Conservation (phyloP, 2,888 invertebrate genomes). For the Drosophila eohydei region DNA sequence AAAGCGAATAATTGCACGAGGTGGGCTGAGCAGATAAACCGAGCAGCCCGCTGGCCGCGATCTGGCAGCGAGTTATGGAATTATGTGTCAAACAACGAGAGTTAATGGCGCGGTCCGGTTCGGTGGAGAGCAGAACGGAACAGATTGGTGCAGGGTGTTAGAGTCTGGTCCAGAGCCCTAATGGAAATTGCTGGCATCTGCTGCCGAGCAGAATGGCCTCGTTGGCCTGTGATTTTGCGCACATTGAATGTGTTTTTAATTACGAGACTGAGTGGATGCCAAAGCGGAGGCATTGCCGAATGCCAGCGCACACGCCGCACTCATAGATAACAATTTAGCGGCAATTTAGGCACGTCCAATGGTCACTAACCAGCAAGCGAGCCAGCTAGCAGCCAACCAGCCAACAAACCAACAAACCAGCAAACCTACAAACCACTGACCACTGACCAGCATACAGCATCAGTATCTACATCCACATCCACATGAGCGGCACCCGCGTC, state of each 20-base stretch:
- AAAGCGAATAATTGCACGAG: conserved; percentile 79
- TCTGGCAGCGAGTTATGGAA: conserved; percentile 72
- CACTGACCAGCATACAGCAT: conserved; percentile 39
- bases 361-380: conserved; percentile 30
- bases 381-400: conserved; percentile 3
- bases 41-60: conserved; percentile 46
- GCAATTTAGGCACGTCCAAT: conserved; percentile 78
- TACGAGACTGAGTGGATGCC: conserved; percentile 72
- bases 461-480: conserved; percentile 18
- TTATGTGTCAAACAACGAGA: conserved; percentile 77
- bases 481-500: conserved; percentile 64
- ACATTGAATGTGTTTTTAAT: conserved; percentile 81
- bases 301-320: conserved; percentile 78
- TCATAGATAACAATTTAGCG: conserved; percentile 80
- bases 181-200: conserved; percentile 66
- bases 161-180: conserved; percentile 49
- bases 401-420: conserved; percentile 25
- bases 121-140: background rate
- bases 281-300: conserved; percentile 59
- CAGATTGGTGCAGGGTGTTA: background rate
- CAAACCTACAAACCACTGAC: conserved; percentile 45
- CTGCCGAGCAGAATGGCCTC: conserved; percentile 27
- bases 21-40: conserved; percentile 50
- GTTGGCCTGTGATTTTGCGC: conserved; percentile 74
- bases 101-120: conserved; percentile 67